A percentile compares a stretch with the other conserved stretches of the same genome.
Evolutionary conservation across 2,888 invertebrate species (phyloP).

Genomic region (Ashinkailepas kermadecensis): DNA sequence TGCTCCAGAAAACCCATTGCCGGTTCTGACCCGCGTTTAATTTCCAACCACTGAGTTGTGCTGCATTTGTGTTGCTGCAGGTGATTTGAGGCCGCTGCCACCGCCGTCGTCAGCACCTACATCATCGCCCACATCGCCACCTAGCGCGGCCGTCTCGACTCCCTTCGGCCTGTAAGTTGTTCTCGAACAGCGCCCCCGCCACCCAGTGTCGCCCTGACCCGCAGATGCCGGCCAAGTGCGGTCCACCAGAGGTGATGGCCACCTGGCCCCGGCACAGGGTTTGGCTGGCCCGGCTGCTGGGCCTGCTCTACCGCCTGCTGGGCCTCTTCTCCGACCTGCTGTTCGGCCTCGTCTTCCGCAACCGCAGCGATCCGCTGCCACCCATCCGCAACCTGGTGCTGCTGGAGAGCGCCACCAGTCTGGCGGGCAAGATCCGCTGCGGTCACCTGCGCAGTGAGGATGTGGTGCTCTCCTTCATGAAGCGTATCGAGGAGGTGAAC

Average conservation of each 20-base stretch:
- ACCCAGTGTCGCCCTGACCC: too few relatives aligned
- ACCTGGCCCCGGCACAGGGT: background rate
- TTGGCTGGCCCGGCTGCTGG: background rate
- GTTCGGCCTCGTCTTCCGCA: background rate
- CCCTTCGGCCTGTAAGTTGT: too few relatives aligned
- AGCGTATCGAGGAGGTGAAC: constrained; percentile 72
- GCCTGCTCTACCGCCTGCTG: background rate
- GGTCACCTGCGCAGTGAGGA: constrained; percentile 52
- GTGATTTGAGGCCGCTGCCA: too few relatives aligned
- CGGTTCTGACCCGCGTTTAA: too few relatives aligned
- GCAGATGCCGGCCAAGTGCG: too few relatives aligned
- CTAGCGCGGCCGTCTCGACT: too few relatives aligned
- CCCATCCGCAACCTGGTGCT: constrained; percentile 39
- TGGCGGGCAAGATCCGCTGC: constrained; percentile 40
- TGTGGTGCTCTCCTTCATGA: constrained; percentile 68
- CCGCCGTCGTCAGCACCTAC: too few relatives aligned
- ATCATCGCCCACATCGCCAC: too few relatives aligned
- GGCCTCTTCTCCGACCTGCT: constrained; percentile 11
- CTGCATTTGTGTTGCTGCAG: too few relatives aligned
- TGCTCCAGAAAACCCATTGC: too few relatives aligned
- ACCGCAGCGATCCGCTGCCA: constrained; percentile 34
- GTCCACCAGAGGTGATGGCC: background rate
- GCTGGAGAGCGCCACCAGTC: constrained; percentile 39
- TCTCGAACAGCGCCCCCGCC: too few relatives aligned
- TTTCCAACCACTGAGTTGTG: too few relatives aligned